Evolutionary conservation across 2,113 vertebrate genomes (phyloP).

Genomic region (sheep (Ovis aries)): ARS-UI_Ramb_v3.0 NC_056059.1:79564501-79565000

Average conservation of each 20-base stretch:
- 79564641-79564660: not conserved
- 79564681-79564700: not conserved
- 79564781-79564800: too few species aligned
- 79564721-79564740: not conserved
- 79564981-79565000: not conserved
- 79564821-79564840: too few species aligned
- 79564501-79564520: too few species aligned
- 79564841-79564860: too few species aligned
- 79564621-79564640: not conserved
- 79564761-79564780: not conserved
- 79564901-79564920: too few species aligned
- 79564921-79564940: not conserved
- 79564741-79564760: not conserved
- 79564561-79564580: not conserved
- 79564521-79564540: too few species aligned
- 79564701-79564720: not conserved
- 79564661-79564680: not conserved
- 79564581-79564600: not conserved
- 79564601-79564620: not conserved
- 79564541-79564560: too few species aligned
- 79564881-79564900: too few species aligned
- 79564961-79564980: not conserved
- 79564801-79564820: too few species aligned
- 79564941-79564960: not conserved
- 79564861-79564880: too few species aligned